Conservation (phyloP, 1,140 invertebrate genomes). For the Zeugodacus cucurbitae region DNA sequence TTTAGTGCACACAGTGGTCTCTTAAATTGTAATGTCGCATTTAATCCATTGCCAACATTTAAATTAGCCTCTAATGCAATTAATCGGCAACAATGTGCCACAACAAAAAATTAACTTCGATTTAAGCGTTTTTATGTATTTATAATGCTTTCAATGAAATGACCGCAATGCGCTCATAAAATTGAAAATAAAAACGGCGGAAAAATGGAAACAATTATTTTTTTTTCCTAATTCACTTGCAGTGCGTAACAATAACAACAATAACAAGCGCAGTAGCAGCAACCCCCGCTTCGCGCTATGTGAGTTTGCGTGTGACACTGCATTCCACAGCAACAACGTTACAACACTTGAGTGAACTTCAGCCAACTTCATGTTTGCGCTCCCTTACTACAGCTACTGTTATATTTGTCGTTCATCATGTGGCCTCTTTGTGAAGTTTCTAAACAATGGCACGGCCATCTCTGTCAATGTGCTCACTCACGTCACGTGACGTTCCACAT, state of each 20-base stretch:
- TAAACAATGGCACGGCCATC: constrained; percentile 22
- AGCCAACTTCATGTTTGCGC: not conserved
- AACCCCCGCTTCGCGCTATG: not conserved
- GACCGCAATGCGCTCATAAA: not conserved
- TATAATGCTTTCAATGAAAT: constrained; percentile 20
- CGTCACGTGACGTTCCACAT: constrained; percentile 34
- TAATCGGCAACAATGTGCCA: not conserved
- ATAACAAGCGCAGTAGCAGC: not conserved
- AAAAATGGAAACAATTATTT: not conserved
- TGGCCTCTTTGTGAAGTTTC: not conserved
- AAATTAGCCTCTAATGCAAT: not conserved
- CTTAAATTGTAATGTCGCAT: not conserved
- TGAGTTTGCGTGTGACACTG: constrained; percentile 10
- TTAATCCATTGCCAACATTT: not conserved
- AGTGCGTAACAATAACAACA: not conserved
- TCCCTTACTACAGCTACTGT: not conserved
- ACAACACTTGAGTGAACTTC: constrained; percentile 30
- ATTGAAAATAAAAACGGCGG: not conserved
- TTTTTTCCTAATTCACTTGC: not conserved
- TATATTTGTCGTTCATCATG: not conserved
- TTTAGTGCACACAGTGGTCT: not conserved
- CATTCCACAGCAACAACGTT: constrained; percentile 19
- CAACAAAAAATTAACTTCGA: not conserved
- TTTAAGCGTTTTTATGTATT: not conserved
- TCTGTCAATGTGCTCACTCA: constrained; percentile 12